Percentiles rank a stretch among this genome's conserved stretches.
Evolutionary conservation across 2,888 invertebrate species (phyloP).

Genomic region (Plebejus melissa): DNA sequence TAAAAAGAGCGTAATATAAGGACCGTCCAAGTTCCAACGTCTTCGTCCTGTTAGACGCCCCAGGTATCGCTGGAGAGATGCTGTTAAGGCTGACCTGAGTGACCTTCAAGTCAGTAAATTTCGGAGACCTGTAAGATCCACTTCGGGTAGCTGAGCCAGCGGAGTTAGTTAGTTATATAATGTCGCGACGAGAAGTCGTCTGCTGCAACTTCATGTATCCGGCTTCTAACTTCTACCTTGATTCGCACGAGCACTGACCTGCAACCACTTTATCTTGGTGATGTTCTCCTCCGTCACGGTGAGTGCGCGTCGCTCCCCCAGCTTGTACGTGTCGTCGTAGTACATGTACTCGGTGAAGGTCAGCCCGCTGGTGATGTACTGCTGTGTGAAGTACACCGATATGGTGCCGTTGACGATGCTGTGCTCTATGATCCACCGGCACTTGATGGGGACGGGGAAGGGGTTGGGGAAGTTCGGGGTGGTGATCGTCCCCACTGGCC

Average conservation of each 20-base stretch:
- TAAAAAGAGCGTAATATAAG: too few species aligned
- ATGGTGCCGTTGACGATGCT: conserved; percentile 88
- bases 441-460: conserved; percentile 89
- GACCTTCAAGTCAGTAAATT: too few species aligned
- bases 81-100: too few species aligned
- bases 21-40: too few species aligned
- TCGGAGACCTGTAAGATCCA: too few species aligned
- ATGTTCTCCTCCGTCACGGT: conserved; percentile 87
- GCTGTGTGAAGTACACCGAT: conserved; percentile 91
- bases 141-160: too few species aligned
- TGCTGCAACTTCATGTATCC: too few species aligned
- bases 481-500: conserved; percentile 84
- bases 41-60: too few species aligned
- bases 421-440: conserved; percentile 91
- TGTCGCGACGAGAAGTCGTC: too few species aligned
- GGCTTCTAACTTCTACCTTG: too few species aligned
- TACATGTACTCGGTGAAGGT: conserved; percentile 88
- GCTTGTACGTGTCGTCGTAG: conserved; percentile 83
- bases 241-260: conserved; percentile 48
- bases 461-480: conserved; percentile 91
- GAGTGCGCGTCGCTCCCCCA: conserved; percentile 82
- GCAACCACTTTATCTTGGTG: conserved; percentile 81
- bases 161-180: too few species aligned
- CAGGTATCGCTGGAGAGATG: too few species aligned
- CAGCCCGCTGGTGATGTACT: conserved; percentile 89